Percentiles rank a stretch among this genome's conserved stretches.
Evolutionary conservation across 2,113 vertebrate species (phyloP).

Genomic region (Ascaphus truei): DNA sequence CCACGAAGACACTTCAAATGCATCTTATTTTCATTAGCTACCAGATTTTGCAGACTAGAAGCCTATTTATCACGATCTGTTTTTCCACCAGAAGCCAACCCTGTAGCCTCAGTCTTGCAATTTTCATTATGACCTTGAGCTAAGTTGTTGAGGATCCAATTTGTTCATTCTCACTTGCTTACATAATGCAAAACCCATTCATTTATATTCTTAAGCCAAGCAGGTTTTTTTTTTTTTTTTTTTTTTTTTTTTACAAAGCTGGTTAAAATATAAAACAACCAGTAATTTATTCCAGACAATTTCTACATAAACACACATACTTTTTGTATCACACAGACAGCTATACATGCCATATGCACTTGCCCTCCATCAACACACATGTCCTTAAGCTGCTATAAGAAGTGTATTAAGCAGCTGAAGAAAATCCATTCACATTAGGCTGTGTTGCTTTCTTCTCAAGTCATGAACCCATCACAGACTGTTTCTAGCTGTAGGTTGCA

Average conservation of each 20-base stretch:
- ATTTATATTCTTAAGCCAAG: slow-evolving; percentile 88
- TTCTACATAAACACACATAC: not conserved
- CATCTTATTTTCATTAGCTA: slow-evolving; percentile 87
- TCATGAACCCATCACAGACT: slow-evolving; percentile 82
- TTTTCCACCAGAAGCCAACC: slow-evolving; percentile 79
- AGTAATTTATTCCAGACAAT: slow-evolving; percentile 13
- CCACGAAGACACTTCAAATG: slow-evolving; percentile 65
- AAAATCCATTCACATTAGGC: slow-evolving; percentile 82
- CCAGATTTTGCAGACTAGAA: slow-evolving; percentile 90
- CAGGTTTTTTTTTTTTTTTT: too few relatives aligned
- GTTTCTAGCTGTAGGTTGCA: slow-evolving; percentile 83
- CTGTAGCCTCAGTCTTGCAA: slow-evolving; percentile 69
- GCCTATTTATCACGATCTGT: slow-evolving; percentile 94
- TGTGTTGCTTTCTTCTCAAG: slow-evolving; percentile 78
- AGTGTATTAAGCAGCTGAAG: slow-evolving; percentile 85
- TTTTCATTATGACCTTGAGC: slow-evolving; percentile 91
- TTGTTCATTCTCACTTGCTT: slow-evolving; percentile 89
- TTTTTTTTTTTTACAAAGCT: slow-evolving; percentile 70
- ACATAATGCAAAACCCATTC: slow-evolving; percentile 85
- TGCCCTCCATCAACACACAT: slow-evolving; percentile 46
- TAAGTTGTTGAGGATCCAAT: slow-evolving; percentile 77
- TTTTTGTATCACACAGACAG: slow-evolving; percentile 37
- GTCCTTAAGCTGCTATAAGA: slow-evolving; percentile 86
- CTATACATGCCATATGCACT: slow-evolving; percentile 42
- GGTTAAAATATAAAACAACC: slow-evolving; percentile 61